Conservation (phyloP, 2,113 vertebrate genomes). For the Zingel zingel region DNA sequence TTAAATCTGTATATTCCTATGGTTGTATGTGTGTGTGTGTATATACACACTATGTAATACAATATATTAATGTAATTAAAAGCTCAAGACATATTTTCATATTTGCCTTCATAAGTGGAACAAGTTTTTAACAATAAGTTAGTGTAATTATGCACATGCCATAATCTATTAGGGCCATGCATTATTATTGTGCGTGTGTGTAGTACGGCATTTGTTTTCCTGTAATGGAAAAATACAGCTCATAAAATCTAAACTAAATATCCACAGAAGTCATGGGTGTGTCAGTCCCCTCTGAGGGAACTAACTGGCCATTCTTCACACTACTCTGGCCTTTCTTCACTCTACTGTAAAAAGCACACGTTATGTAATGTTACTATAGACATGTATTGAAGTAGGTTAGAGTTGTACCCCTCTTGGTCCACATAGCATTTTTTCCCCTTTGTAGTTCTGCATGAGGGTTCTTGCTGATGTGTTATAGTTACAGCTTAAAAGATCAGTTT, state of each 20-base stretch:
- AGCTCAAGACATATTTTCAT: neutral
- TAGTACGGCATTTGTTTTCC: neutral
- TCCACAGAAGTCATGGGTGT: slow-evolving; percentile 27
- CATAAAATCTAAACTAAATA: slow-evolving; percentile 7
- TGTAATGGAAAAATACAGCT: neutral
- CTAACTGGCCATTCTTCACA: neutral
- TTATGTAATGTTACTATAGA: slow-evolving; percentile 38
- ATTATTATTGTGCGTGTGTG: neutral
- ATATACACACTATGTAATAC: neutral
- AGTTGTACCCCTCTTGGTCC: neutral
- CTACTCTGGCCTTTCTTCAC: neutral
- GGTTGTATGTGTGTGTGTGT: neutral
- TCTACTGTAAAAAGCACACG: neutral
- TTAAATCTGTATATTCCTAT: neutral
- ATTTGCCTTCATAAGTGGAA: neutral
- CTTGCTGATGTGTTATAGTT: neutral
- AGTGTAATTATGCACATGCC: neutral
- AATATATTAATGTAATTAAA: neutral
- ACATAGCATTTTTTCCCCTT: neutral
- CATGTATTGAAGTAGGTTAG: slow-evolving; percentile 42
- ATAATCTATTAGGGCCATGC: neutral
- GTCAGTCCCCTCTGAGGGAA: slow-evolving; percentile 15
- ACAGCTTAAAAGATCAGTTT: neutral
- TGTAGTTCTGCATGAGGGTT: neutral
- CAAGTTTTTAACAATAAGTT: neutral